Evolutionary conservation across 2,797 vertebrate species (phyloP).

Genomic region (Staurois parvus): DNA sequence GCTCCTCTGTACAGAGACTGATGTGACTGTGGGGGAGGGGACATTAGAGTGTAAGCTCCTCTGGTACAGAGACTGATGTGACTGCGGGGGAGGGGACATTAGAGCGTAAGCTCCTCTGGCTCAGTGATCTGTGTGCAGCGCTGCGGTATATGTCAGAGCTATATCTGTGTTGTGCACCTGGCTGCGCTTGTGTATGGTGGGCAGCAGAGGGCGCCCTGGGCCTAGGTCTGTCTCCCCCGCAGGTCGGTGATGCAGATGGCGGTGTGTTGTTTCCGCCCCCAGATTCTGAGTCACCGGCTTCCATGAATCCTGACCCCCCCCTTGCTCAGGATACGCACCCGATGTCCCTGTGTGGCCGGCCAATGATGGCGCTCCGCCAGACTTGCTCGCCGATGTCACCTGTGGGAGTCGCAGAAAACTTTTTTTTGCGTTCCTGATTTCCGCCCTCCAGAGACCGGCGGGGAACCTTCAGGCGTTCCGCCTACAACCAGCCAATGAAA

Average conservation of each 20-base stretch:
- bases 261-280: constrained; percentile 53
- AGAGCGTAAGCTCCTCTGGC: too few species aligned
- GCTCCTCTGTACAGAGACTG: too few species aligned
- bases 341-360: constrained; percentile 45
- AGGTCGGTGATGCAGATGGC: constrained; percentile 52
- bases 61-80: too few species aligned
- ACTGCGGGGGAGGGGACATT: too few species aligned
- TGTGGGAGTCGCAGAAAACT: neutral
- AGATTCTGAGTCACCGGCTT: constrained; percentile 48
- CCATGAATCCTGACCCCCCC: constrained; percentile 26
- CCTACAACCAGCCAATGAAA: too few species aligned
- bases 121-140: too few species aligned
- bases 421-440: neutral
- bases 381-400: neutral
- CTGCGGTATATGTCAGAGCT: too few species aligned
- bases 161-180: too few species aligned
- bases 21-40: too few species aligned
- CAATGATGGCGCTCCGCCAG: constrained; percentile 10
- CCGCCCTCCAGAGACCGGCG: too few species aligned
- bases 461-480: too few species aligned
- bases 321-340: constrained; percentile 35
- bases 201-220: constrained; percentile 10
- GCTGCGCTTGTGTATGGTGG: neutral
- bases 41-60: too few species aligned
- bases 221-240: constrained; percentile 4